Base-by-base conservation (phyloP, 2,797 vertebrate genomes). In the Rhinogobio ventralis region DNA sequence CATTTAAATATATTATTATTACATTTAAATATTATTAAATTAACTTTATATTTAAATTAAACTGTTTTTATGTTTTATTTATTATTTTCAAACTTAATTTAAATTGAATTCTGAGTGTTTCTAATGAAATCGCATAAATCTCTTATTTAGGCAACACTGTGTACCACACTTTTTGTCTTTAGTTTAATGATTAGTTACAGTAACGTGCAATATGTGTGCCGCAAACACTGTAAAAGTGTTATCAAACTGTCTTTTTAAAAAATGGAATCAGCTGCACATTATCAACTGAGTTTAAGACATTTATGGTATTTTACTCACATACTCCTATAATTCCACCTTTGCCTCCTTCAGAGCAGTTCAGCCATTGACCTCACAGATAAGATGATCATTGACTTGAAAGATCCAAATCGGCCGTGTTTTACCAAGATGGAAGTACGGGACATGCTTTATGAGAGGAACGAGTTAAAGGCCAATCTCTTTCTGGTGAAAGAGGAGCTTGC, bases 381-480 rank as follows among this genome's bases (percentile, higher is more conserved):
- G 84, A 85, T 91, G n/a, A 60, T 89, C 0, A 71, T 84, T 2
- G 92, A 94, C 57, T 89, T 92, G 81, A 94, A 92, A 36, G 94
- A 95, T 84, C 92, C 93, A 0, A 95, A 96, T 88, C 90, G 90
- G 88, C 93, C 95, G 0, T 95, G 95, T 88, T 99, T 98, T 92
- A 98, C 97, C 83, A 96, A 94, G 87, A 96, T 97, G 88, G 97
- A 99, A 88, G 92, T 99, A 88, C 93, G 97, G 23, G 97, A 99
- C 90, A 96, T 99, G 88, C 92, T 99, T 83, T 96, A 95, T 30
- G 98, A 99, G 93, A 93, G 97, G 81, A 99, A 99, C 0, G 97
- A 99, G 90, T 96, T 99, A 81, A 99, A 98, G 94, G 96, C 98
- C 87, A 99, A 97, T 89, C 95, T 99, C 49, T 99, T 99, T 92